These are phyloP conservation scores for Zelostemma sp. DNA, from an alignment of 1,140 invertebrate species.

Conservation along the genomic window DNA sequence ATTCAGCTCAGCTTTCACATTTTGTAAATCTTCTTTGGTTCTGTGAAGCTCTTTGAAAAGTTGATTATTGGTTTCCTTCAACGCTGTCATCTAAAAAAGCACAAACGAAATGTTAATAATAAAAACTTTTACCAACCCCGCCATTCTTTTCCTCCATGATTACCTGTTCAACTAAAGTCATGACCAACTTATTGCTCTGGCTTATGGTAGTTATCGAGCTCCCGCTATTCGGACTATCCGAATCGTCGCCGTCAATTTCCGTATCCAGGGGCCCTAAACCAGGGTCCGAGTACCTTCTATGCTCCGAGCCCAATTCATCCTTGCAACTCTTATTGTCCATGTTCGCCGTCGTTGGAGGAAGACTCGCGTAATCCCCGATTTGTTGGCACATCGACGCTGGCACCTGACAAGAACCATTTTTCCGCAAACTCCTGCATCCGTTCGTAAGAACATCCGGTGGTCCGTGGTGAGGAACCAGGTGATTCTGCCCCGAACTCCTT, in stretches of 20 bases:
- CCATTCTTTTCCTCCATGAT: neutral
- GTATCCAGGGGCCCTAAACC: slow-evolving; percentile 69
- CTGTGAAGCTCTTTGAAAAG: slow-evolving; percentile 71
- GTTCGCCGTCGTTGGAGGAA: slow-evolving; percentile 67
- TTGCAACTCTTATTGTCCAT: slow-evolving; percentile 54
- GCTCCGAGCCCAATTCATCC: slow-evolving; percentile 61
- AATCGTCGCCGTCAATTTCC: slow-evolving; percentile 54
- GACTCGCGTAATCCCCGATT: slow-evolving; percentile 66
- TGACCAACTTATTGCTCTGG: slow-evolving; percentile 66
- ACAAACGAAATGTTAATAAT: no score
- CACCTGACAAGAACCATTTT: slow-evolving; percentile 58
- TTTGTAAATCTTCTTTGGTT: slow-evolving; percentile 70
- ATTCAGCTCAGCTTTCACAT: slow-evolving; percentile 65
- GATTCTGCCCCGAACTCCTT: slow-evolving; percentile 38
- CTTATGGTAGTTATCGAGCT: slow-evolving; percentile 67
- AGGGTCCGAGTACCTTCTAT: slow-evolving; percentile 72
- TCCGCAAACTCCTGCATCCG: slow-evolving; percentile 56
- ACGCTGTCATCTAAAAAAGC: slow-evolving; percentile 59
- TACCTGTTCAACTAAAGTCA: slow-evolving; percentile 71
- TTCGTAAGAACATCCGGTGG: slow-evolving; percentile 52
- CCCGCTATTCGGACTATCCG: slow-evolving; percentile 57
- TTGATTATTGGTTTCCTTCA: slow-evolving; percentile 71
- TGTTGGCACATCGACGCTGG: slow-evolving; percentile 18
- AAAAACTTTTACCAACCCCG: neutral
- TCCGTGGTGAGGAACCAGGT: slow-evolving; percentile 18